A percentile compares a stretch with the other conserved stretches of the same genome.
These are phyloP conservation scores for Xanthia togata DNA, from an alignment of 2,888 invertebrate species.

Conservation along the genomic window DNA sequence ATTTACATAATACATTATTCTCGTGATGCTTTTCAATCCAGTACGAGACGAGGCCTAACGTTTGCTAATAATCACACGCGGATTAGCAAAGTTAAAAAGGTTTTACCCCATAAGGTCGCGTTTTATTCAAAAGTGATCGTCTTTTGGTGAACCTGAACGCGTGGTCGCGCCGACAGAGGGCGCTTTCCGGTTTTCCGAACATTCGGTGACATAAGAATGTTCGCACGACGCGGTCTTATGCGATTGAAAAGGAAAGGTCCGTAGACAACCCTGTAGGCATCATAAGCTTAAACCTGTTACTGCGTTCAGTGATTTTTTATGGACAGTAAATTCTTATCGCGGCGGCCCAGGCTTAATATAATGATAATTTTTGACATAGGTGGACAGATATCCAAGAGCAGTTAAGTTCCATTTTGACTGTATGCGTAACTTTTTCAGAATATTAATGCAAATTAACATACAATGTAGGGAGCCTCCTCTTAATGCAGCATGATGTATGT, in stretches of 20 bases:
- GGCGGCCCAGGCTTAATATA: constrained; percentile 49
- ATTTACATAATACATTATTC: constrained; percentile 6
- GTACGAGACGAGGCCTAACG: not conserved
- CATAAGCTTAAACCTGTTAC: constrained; percentile 49
- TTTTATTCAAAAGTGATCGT: too few species aligned
- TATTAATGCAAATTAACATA: too few species aligned
- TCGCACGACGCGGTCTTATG: not conserved
- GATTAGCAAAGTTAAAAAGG: constrained; percentile 31
- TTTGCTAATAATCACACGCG: constrained; percentile 9
- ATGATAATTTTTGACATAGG: constrained; percentile 57
- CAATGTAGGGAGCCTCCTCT: too few species aligned
- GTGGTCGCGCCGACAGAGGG: too few species aligned
- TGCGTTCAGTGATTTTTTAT: constrained; percentile 60
- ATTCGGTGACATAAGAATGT: too few species aligned
- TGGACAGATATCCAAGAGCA: constrained; percentile 33
- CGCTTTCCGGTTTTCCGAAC: too few species aligned
- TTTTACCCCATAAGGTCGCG: not conserved
- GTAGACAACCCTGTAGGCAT: constrained; percentile 17
- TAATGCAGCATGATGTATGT: constrained; percentile 28
- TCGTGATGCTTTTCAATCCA: not conserved
- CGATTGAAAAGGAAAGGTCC: not conserved
- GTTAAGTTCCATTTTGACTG: not conserved
- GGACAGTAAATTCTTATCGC: constrained; percentile 63
- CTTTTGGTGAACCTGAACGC: too few species aligned
- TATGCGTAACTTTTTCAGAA: too few species aligned